Percentiles rank a stretch among this genome's conserved stretches.
phyloP scores from a whole-genome alignment of 1,140 invertebrate species.

The Drosophila eugracilis region DNA sequence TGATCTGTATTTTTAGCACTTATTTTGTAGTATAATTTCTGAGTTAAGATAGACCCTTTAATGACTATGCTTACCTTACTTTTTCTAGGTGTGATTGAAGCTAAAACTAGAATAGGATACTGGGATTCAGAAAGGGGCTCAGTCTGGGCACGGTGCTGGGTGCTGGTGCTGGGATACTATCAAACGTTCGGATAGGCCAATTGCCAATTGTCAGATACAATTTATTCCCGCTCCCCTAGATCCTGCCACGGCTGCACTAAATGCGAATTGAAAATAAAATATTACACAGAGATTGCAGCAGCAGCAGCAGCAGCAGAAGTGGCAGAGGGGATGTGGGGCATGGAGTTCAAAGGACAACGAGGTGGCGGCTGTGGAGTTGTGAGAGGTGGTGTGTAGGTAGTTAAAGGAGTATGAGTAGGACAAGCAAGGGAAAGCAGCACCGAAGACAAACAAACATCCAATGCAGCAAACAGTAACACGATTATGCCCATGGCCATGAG shows the following conservation, averaged over 20 bases:
- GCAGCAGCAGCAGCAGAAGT: constrained; percentile 21
- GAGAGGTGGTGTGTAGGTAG: constrained; percentile 1
- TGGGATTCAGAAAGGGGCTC: background rate
- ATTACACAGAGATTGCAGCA: constrained; percentile 79
- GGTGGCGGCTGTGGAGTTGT: background rate
- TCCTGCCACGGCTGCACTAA: constrained; percentile 78
- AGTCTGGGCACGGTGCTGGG: background rate
- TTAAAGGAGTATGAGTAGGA: constrained; percentile 1
- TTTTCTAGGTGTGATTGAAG: constrained; percentile 4
- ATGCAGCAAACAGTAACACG: constrained; percentile 80
- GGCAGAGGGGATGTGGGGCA: too few relatives aligned
- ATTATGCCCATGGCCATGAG: constrained; percentile 69
- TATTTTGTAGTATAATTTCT: too few relatives aligned
- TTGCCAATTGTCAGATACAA: constrained; percentile 84
- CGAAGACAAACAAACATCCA: constrained; percentile 76
- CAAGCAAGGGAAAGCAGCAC: constrained; percentile 14
- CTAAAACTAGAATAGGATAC: background rate
- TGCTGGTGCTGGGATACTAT: constrained; percentile 65
- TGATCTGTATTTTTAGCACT: too few relatives aligned
- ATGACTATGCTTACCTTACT: background rate
- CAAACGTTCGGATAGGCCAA: constrained; percentile 81
- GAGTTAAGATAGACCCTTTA: too few relatives aligned
- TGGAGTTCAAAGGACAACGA: constrained; percentile 39
- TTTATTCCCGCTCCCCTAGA: constrained; percentile 78
- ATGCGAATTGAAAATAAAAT: constrained; percentile 84